Evolutionary conservation across 2,113 vertebrate genomes (phyloP), one percentile per base, ranked within the genome.

Genomic region (Sinocyclocheilus rhinocerous): DNA sequence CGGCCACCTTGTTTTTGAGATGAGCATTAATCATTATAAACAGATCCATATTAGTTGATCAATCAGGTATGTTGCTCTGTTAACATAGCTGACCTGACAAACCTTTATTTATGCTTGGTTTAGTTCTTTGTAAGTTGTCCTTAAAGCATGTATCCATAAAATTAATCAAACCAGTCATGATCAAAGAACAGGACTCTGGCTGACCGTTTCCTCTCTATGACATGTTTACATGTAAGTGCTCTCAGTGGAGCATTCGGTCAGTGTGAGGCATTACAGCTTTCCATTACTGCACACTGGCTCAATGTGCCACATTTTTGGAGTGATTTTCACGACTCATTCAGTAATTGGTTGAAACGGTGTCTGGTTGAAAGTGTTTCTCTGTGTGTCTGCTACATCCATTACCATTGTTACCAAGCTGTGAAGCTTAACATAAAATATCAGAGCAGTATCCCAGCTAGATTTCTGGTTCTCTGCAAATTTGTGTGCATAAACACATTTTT

Each of bases 331-430:
- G 59, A 48, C 79, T 65, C 79, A 48, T 26, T 81, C 59, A 45
- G 57, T 63, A 65, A 81, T 81, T 65, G 79, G 36, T 45, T 48
- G 59, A 48, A 81, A 26, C 10, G 18, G 59, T 65, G 77, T 80
- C 33, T 80, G 36, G 33, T 61, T 80, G 52, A 33, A 80, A 80
- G 57, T 45, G 55, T 80, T 57, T 75, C 33, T 76, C 20, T 59
- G 20, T 8, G 52, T 39, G 69, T 55, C 69, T 84, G 82, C 69
- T 73, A 75, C 42, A 73, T 22, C 26, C 55, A 76, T 76, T 76
- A 76, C 36, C 11, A 39, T 33, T 42, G 26, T 61, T 42, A 63
- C 77, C 13, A 63, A 80, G 33, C 36, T 6, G 36, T 63, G 29
- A 80, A 63, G 24, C 42, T 55, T 24, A 59, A 42, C 77, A 80